These are phyloP conservation scores for Platanista minor DNA, from an alignment of 2,113 vertebrate genomes.

Conservation along the genomic window DNA sequence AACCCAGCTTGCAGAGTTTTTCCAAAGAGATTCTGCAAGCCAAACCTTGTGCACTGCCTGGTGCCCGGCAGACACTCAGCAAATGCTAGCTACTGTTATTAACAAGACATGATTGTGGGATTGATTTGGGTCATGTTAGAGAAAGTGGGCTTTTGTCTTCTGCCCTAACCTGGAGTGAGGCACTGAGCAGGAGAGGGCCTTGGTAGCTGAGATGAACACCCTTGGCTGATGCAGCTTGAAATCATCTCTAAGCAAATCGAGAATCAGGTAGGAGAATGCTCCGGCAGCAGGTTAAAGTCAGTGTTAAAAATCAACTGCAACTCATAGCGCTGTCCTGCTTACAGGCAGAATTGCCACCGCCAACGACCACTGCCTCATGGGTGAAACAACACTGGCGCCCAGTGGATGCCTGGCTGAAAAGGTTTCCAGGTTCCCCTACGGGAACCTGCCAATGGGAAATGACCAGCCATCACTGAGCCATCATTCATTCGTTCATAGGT, in stretches of 20 bases:
- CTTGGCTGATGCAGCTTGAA: slow-evolving; percentile 16
- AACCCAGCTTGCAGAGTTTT: not conserved
- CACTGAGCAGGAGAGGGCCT: not conserved
- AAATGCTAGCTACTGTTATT: not conserved
- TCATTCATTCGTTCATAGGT: not conserved
- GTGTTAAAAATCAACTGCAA: slow-evolving; percentile 16
- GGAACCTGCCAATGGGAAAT: not conserved
- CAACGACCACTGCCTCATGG: not conserved
- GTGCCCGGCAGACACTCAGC: not conserved
- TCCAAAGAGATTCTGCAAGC: not conserved
- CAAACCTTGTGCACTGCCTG: not conserved
- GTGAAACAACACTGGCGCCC: slow-evolving; percentile 74
- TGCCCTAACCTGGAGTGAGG: not conserved
- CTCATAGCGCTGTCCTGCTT: slow-evolving; percentile 8
- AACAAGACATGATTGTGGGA: not conserved
- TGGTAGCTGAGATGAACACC: not conserved
- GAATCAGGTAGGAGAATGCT: not conserved
- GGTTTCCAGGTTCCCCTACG: not conserved
- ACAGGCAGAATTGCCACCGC: not conserved
- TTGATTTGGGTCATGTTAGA: not conserved
- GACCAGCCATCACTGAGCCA: not conserved
- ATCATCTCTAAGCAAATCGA: slow-evolving; percentile 8
- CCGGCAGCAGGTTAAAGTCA: not conserved
- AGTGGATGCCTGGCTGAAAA: slow-evolving; percentile 66
- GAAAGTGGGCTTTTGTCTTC: not conserved